Conservation (phyloP, 2,888 invertebrate genomes). For the Chymomyza caudatula region DNA sequence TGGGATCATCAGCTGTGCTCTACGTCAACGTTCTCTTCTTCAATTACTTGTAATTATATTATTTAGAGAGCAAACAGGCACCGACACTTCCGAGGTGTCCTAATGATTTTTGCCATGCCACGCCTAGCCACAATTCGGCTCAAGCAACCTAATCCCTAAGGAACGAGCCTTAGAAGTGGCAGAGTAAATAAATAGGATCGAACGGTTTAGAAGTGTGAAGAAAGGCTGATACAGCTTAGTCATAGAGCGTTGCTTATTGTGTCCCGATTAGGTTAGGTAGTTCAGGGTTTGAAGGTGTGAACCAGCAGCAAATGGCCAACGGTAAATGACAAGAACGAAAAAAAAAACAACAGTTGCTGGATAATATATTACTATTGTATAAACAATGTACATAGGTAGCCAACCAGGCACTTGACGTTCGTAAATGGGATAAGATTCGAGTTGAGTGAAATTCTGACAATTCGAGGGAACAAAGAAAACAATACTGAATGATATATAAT, state of each 20-base stretch:
- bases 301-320: not conserved
- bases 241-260: not conserved
- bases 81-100: not conserved
- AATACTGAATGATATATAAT: not conserved
- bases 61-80: conserved; percentile 56
- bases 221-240: not conserved
- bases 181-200: not conserved
- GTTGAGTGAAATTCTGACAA: not conserved
- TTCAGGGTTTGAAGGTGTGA: not conserved
- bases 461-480: not conserved
- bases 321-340: not conserved
- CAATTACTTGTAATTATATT: conserved; percentile 70
- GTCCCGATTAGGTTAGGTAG: not conserved
- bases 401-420: not conserved
- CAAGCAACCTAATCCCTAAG: not conserved
- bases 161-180: not conserved
- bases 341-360: not conserved
- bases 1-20: not conserved
- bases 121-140: too few species aligned
- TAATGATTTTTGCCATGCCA: not conserved
- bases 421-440: not conserved
- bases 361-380: too few species aligned
- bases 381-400: not conserved
- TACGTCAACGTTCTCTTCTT: not conserved
- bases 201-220: not conserved